phyloP scores from a whole-genome alignment of 2,797 vertebrate species.

The Micromesistius poutassou region DNA sequence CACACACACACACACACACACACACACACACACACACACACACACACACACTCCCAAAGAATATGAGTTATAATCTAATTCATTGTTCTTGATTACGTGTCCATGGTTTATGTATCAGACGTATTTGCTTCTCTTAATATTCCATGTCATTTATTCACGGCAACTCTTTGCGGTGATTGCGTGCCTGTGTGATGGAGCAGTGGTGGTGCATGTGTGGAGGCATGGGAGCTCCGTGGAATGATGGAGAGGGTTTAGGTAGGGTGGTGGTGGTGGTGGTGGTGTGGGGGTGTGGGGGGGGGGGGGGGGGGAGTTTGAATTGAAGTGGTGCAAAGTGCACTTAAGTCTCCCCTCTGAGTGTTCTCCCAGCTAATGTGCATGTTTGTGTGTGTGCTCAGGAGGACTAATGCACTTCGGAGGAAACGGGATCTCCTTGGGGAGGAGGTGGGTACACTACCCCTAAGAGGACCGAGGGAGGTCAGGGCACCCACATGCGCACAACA shows the following conservation, averaged over 20 bases:
- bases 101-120: not conserved
- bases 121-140: not conserved
- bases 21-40: constrained; percentile 2
- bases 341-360: constrained; percentile 69
- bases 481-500: constrained; percentile 71
- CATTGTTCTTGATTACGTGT: not conserved
- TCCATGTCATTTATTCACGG: not conserved
- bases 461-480: constrained; percentile 77
- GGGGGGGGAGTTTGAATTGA: constrained; percentile 51
- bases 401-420: constrained; percentile 96
- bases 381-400: constrained; percentile 79
- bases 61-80: too few relatives aligned
- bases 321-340: constrained; percentile 73
- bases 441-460: constrained; percentile 94
- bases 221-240: not conserved
- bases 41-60: too few relatives aligned
- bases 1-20: not conserved
- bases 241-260: not conserved
- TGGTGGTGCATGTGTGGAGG: constrained; percentile 2
- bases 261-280: too few relatives aligned
- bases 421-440: constrained; percentile 94
- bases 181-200: not conserved
- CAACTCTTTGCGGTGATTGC: not conserved
- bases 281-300: not conserved
- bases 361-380: constrained; percentile 67